These are phyloP conservation scores for Pogonus chalceus DNA, from an alignment of 1,140 invertebrate genomes.

Conservation along the genomic window DNA sequence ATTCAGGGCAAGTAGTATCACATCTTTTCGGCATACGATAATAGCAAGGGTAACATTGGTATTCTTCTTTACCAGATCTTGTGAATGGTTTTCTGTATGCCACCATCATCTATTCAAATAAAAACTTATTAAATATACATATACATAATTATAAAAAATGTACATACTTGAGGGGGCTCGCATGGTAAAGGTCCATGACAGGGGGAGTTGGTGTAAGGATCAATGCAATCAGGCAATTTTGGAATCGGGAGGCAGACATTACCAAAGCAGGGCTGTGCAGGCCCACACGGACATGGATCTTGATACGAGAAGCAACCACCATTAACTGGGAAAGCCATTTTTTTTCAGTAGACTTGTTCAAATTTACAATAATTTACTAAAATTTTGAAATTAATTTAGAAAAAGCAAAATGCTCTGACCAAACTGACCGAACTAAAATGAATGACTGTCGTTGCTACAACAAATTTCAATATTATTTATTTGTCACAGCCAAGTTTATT, in stretches of 20 bases:
- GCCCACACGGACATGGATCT: constrained; percentile 11
- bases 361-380: too few relatives aligned
- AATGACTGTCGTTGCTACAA: too few relatives aligned
- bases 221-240: neutral
- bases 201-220: neutral
- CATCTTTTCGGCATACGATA: neutral
- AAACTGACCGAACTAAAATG: too few relatives aligned
- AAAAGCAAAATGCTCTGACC: too few relatives aligned
- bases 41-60: neutral
- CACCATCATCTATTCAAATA: neutral
- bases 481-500: too few relatives aligned
- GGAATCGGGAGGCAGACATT: neutral
- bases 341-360: too few relatives aligned
- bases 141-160: neutral
- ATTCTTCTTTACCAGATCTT: neutral
- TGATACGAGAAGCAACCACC: too few relatives aligned
- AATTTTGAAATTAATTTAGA: too few relatives aligned
- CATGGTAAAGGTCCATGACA: neutral
- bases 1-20: neutral
- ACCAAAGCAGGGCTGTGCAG: constrained; percentile 4
- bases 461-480: too few relatives aligned
- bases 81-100: neutral
- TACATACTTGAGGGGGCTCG: neutral
- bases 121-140: neutral
- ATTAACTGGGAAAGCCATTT: too few relatives aligned